Evolutionary conservation across 1,140 invertebrate species (phyloP).

Genomic region (Scaptomyza pallida): DNA sequence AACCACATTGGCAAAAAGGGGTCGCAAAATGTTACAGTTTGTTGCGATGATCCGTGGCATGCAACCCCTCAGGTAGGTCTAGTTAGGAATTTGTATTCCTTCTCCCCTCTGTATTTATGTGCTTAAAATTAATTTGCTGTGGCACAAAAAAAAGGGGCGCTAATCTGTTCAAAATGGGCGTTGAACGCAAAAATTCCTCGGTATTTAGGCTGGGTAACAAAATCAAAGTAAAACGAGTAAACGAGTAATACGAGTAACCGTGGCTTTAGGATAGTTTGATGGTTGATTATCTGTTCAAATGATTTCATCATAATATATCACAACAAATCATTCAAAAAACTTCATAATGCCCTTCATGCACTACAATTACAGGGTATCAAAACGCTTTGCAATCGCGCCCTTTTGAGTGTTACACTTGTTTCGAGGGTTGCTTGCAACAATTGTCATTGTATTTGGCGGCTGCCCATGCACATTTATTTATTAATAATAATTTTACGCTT

Average conservation of each 20-base stretch:
- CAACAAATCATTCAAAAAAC: no score
- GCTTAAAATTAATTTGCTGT: conserved; percentile 59
- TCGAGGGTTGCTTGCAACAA: conserved; percentile 61
- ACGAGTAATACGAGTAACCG: no score
- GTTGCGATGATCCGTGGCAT: background rate
- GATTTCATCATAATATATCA: no score
- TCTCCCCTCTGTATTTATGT: conserved; percentile 38
- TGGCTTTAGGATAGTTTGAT: no score
- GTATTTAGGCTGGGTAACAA: conserved; percentile 55
- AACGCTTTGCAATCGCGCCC: conserved; percentile 7
- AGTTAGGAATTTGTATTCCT: background rate
- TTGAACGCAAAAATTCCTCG: conserved; percentile 79
- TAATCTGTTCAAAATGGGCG: conserved; percentile 72
- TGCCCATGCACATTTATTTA: conserved; percentile 54
- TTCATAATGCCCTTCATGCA: background rate
- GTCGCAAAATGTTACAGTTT: conserved; percentile 33
- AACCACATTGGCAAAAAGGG: conserved; percentile 28
- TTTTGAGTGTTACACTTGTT: conserved; percentile 67
- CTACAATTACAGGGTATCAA: conserved; percentile 3
- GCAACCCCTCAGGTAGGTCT: conserved; percentile 54
- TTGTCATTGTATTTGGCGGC: conserved; percentile 49
- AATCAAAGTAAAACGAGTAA: background rate
- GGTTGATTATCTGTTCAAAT: no score
- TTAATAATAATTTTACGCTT: conserved; percentile 83
- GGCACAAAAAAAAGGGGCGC: conserved; percentile 37